phyloP scores from a whole-genome alignment of 2,888 invertebrate genomes.

The Melanophora roralis region DNA sequence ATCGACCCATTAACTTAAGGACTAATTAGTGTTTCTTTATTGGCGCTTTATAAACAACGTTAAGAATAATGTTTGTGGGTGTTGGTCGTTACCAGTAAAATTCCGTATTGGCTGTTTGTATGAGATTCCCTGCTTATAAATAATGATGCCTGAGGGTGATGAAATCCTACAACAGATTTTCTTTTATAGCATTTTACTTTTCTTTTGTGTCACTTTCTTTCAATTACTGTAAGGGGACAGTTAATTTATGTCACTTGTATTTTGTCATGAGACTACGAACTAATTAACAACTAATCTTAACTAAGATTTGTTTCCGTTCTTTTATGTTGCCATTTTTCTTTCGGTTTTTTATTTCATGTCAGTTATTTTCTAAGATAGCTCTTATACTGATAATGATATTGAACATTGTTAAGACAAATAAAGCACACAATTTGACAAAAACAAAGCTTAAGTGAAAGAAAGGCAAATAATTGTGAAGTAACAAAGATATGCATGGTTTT shows the following conservation, averaged over 20 bases:
- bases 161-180: constrained; percentile 9
- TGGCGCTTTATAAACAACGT: neutral
- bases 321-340: constrained; percentile 3
- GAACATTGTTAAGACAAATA: too few relatives aligned
- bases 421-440: neutral
- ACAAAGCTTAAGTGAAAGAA: neutral
- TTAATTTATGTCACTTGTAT: constrained; percentile 51
- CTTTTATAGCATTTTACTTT: neutral
- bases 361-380: neutral
- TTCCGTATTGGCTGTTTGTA: constrained; percentile 22
- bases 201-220: neutral
- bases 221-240: constrained; percentile 22
- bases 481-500: too few relatives aligned
- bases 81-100: neutral
- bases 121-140: neutral
- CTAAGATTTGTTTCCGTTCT: constrained; percentile 37
- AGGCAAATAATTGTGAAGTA: neutral
- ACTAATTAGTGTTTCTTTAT: constrained; percentile 10
- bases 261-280: constrained; percentile 34
- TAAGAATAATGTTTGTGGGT: neutral
- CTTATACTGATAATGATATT: constrained; percentile 33
- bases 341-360: neutral
- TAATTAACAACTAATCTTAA: constrained; percentile 58
- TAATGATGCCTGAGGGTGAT: neutral
- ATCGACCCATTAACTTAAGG: constrained; percentile 10